These are phyloP conservation scores for Megalonaias nervosa DNA, from an alignment of 1,140 invertebrate species.

Conservation along the genomic window DNA sequence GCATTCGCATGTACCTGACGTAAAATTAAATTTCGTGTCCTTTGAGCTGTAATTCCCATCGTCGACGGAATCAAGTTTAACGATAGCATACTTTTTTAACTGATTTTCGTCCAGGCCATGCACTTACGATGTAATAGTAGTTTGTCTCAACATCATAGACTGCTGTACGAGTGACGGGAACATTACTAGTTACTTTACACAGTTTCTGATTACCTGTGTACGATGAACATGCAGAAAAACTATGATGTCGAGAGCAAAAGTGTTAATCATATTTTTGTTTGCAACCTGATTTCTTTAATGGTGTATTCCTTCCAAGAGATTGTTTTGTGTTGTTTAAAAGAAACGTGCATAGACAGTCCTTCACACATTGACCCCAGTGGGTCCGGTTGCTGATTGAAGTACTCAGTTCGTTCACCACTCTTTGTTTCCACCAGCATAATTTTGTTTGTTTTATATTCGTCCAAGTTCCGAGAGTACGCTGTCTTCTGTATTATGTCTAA, in stretches of 20 bases:
- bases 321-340: background rate
- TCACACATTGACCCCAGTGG: background rate
- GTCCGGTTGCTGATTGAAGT: background rate
- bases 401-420: background rate
- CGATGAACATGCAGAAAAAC: background rate
- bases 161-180: background rate
- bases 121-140: background rate
- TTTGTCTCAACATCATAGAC: background rate
- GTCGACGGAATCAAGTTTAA: too few species aligned
- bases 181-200: background rate
- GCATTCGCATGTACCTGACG: background rate
- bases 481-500: constrained; percentile 1
- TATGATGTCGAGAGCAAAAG: background rate
- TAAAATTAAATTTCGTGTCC: too few species aligned
- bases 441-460: background rate
- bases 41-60: background rate
- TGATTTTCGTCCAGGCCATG: background rate
- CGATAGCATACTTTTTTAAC: background rate
- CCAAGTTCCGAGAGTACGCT: background rate
- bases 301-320: background rate
- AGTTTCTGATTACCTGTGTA: background rate
- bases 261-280: constrained; percentile 1
- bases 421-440: background rate
- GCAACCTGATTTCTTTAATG: background rate
- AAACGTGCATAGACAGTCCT: background rate